These are phyloP conservation scores for Blastobasis adustella DNA, from an alignment of 2,888 invertebrate genomes.

Conservation along the genomic window DNA sequence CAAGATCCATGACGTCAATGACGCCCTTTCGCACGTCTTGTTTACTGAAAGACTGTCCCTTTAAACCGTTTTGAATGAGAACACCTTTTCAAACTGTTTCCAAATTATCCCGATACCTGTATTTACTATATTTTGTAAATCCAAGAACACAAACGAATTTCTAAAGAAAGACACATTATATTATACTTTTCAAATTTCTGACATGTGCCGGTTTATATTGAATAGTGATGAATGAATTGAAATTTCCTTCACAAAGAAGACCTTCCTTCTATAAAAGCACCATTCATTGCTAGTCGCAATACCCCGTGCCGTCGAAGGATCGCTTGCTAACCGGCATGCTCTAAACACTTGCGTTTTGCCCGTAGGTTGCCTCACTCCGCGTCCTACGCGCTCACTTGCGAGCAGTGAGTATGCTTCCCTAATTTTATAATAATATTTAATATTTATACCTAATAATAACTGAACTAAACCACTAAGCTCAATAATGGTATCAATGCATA, in stretches of 20 bases:
- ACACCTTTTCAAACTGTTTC: neutral
- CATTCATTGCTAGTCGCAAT: slow-evolving; percentile 5
- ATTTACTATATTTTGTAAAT: too few relatives aligned
- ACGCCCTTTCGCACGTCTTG: neutral
- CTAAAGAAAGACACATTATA: too few relatives aligned
- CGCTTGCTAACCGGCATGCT: slow-evolving; percentile 72
- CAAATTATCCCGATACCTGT: neutral
- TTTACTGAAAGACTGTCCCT: too few relatives aligned
- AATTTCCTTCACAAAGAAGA: too few relatives aligned
- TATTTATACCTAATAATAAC: too few relatives aligned
- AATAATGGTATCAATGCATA: too few relatives aligned
- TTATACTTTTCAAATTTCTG: neutral
- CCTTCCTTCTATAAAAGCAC: too few relatives aligned
- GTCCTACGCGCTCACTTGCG: slow-evolving; percentile 77
- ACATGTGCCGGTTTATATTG: neutral
- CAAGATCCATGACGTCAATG: neutral
- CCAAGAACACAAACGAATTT: neutral
- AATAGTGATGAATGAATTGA: slow-evolving; percentile 2
- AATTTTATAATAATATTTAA: slow-evolving; percentile 21
- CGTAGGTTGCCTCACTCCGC: slow-evolving; percentile 77
- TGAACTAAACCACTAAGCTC: too few relatives aligned
- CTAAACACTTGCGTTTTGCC: slow-evolving; percentile 68
- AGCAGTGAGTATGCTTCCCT: slow-evolving; percentile 77
- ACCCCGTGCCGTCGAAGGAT: slow-evolving; percentile 28
- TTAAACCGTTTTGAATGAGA: neutral